A percentile compares a stretch with the other conserved stretches of the same genome.
Conservation (phyloP, 2,888 invertebrate species). For the Bhutanitis thaidina region DNA sequence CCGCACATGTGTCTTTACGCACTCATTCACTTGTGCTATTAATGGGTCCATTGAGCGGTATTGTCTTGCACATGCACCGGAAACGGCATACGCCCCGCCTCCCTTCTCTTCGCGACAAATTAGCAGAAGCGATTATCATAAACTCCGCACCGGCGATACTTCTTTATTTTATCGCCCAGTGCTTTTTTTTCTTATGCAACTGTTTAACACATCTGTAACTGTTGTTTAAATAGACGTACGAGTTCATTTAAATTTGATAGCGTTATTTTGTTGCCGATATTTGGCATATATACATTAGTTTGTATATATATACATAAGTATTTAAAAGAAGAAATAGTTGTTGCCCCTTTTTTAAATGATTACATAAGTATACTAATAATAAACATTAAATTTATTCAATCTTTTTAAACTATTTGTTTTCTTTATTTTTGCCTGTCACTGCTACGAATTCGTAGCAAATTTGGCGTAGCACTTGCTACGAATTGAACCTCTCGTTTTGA, state of each 20-base stretch:
- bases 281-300: too few species aligned
- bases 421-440: slow-evolving; percentile 10
- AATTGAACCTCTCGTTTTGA: slow-evolving; percentile 23
- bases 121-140: slow-evolving; percentile 56
- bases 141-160: slow-evolving; percentile 22
- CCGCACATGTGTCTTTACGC: slow-evolving; percentile 67
- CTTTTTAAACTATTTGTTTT: too few species aligned
- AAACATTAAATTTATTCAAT: too few species aligned
- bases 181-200: slow-evolving; percentile 20
- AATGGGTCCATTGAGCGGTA: slow-evolving; percentile 71
- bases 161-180: slow-evolving; percentile 25
- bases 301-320: too few species aligned
- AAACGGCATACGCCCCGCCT: slow-evolving; percentile 46
- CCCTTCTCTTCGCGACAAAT: slow-evolving; percentile 49
- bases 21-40: slow-evolving; percentile 72
- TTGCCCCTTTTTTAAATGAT: too few species aligned
- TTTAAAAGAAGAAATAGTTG: too few species aligned
- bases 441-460: slow-evolving; percentile 63
- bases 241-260: slow-evolving; percentile 14
- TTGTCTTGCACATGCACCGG: slow-evolving; percentile 77
- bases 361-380: too few species aligned
- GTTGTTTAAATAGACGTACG: slow-evolving; percentile 3
- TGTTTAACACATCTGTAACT: slow-evolving; percentile 13
- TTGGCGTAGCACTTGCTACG: slow-evolving; percentile 60
- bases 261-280: slow-evolving; percentile 3